Evolutionary conservation across 2,888 invertebrate genomes (phyloP), one percentile per base, ranked within the genome.

Genomic region (Hydriomena furcata): DNA sequence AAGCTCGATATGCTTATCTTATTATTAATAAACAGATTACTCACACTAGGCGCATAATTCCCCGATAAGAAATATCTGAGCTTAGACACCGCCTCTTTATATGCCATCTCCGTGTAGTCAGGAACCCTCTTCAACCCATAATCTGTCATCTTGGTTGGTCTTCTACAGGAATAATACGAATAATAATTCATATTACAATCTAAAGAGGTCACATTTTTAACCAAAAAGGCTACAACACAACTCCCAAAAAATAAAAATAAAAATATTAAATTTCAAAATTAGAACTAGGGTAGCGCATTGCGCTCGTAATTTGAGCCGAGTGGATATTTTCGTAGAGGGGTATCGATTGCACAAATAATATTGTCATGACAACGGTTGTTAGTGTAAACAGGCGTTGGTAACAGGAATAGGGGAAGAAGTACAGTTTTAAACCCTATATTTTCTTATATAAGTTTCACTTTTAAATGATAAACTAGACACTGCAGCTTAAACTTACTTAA

Each of bases 31-130:
- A n/a, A n/a, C n/a, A 30, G 10, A 13, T 7, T 64, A 87, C 91
- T 90, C 60, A 91, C 91, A 61, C 88, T 90, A 10, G 95, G 92
- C 20, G 93, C 91, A 69, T 95, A 95, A 56, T 95, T 95, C 61
- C 96, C 96, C 0, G 95, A 94, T 53, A 96, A 78, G 58, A 96
- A 92, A 67, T 95, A 93, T 75, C 95, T 93, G 38, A 97, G 82
- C 54, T 96, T 94, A 0, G 94, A 94, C 2, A 96, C 96, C 7
- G 96, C 96, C 78, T 96, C 96, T 61, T 95, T 94, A 71, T 97
- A 96, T 4, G 96, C 96, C 65, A 94, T 91, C 74, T 96, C 96
- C 0, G 96, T 96, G 65, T 96, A 96, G 81, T 96, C 95, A 40
- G 94, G 93, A 36, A 93, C 91, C 64, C 92, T 91, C 72, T 92